Evolutionary conservation across 1,140 invertebrate genomes (phyloP).

Genomic region (Battus philenor): DNA sequence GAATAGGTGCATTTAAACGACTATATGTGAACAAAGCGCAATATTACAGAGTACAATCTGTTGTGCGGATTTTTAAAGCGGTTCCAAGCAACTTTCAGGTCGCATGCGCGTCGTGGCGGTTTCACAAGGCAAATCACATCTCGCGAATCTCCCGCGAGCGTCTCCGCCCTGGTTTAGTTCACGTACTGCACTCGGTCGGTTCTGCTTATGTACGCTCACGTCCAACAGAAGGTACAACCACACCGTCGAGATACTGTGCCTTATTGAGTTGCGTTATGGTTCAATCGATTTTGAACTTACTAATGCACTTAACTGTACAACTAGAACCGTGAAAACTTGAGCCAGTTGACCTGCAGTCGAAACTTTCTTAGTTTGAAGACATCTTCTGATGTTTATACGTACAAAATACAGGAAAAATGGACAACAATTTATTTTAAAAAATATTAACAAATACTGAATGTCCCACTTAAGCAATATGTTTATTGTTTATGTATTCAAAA

Average conservation of each 20-base stretch:
- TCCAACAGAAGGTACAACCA: neutral
- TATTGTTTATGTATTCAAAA: no score
- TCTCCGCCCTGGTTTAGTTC: constrained; percentile 39
- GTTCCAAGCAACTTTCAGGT: constrained; percentile 6
- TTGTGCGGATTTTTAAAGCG: neutral
- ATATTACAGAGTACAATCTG: constrained; percentile 4
- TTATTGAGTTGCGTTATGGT: neutral
- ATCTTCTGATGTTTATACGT: constrained; percentile 5
- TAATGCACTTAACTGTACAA: constrained; percentile 2
- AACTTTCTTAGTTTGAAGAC: constrained; percentile 9
- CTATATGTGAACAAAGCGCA: no score
- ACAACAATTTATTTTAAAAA: no score
- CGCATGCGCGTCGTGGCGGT: constrained; percentile 1
- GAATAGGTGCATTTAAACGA: no score
- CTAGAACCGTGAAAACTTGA: constrained; percentile 6
- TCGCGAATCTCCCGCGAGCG: constrained; percentile 20
- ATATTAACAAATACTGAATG: no score
- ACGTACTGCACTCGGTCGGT: constrained; percentile 18
- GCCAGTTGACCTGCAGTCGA: constrained; percentile 8
- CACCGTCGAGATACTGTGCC: neutral
- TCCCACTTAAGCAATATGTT: no score
- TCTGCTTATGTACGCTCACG: neutral
- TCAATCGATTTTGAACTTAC: neutral
- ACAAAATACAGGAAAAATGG: no score
- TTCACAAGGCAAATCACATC: constrained; percentile 16